Evolutionary conservation across 2,797 vertebrate genomes (phyloP).

Genomic region (Phaenicophaeus curvirostris): DNA sequence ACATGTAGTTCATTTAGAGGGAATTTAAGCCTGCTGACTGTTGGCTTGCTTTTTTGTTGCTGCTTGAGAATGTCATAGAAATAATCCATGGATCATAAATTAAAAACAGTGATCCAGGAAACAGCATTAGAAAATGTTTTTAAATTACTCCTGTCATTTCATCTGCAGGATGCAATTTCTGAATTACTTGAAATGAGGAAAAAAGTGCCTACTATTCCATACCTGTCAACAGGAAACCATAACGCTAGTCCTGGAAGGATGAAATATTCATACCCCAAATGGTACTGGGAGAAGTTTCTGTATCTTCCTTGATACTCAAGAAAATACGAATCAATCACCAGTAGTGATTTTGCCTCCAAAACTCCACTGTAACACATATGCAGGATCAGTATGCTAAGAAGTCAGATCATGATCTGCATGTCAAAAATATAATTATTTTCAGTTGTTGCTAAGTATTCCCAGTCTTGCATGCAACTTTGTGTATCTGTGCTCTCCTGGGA

Average conservation of each 20-base stretch:
- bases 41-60: not conserved
- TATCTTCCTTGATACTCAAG: not conserved
- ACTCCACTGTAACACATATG: not conserved
- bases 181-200: not conserved
- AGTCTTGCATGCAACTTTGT: not conserved
- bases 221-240: not conserved
- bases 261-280: not conserved
- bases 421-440: conserved; percentile 2
- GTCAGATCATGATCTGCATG: not conserved
- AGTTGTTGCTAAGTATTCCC: not conserved
- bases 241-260: not conserved
- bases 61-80: not conserved
- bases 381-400: not conserved
- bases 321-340: not conserved
- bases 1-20: not conserved
- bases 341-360: not conserved
- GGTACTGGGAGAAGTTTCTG: not conserved
- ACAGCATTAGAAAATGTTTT: not conserved
- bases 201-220: not conserved
- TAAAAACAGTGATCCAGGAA: not conserved
- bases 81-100: not conserved
- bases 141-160: not conserved
- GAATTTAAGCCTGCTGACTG: not conserved
- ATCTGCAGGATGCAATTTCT: not conserved
- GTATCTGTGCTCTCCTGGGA: not conserved